Percentiles rank a stretch among this genome's conserved stretches.
These are phyloP conservation scores for Megaceryle maxima DNA, from an alignment of 2,113 vertebrate species.

Conservation along the genomic window DNA sequence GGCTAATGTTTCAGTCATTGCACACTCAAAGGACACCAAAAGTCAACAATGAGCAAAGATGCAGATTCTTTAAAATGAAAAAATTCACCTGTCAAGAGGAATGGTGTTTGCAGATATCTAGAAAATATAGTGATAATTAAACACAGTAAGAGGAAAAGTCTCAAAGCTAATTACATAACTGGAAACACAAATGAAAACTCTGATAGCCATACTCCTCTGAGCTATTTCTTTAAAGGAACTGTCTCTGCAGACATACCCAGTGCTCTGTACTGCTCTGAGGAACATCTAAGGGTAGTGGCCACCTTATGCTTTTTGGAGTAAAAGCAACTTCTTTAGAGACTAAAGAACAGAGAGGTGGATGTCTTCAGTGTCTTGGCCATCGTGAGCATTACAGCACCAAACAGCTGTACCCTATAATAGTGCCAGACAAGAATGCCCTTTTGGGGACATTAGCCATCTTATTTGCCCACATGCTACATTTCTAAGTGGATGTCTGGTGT, in stretches of 20 bases:
- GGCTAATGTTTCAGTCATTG: background rate
- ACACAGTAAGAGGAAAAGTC: background rate
- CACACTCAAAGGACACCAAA: background rate
- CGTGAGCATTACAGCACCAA: rapidly evolving
- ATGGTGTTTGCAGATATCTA: background rate
- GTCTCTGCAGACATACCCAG: background rate
- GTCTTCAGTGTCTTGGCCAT: background rate
- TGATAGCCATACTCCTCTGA: background rate
- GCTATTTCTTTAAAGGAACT: background rate
- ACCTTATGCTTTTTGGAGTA: background rate
- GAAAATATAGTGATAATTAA: background rate
- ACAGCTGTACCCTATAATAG: background rate
- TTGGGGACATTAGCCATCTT: background rate
- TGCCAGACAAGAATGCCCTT: background rate
- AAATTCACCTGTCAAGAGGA: background rate
- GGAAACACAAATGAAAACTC: background rate
- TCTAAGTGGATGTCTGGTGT: background rate
- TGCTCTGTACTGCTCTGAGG: background rate
- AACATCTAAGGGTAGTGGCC: background rate
- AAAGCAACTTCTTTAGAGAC: background rate
- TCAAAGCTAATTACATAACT: background rate
- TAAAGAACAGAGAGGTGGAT: background rate
- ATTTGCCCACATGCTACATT: background rate
- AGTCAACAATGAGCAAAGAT: background rate
- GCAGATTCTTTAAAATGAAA: background rate